Percentiles rank a stretch among this genome's conserved stretches.
Conservation (phyloP, 2,797 vertebrate genomes). For the Lutjanus argentimaculatus region DNA sequence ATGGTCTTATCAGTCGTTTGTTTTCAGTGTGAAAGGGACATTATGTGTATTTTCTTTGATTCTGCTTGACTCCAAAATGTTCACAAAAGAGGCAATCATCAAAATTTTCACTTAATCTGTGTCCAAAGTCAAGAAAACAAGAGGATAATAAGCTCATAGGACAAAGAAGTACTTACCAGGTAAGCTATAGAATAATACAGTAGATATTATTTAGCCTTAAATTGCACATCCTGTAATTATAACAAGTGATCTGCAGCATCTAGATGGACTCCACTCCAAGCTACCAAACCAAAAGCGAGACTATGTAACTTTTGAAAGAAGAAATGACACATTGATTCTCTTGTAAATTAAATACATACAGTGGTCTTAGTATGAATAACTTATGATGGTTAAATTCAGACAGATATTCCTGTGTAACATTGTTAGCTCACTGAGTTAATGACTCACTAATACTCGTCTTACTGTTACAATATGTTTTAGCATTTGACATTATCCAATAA, state of each 20-base stretch:
- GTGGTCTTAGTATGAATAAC: neutral
- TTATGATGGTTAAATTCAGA: neutral
- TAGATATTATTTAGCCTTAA: neutral
- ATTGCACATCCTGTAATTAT: neutral
- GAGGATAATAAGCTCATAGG: neutral
- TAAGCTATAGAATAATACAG: neutral
- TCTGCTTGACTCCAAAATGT: neutral
- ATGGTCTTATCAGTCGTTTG: conserved; percentile 12
- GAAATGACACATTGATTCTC: neutral
- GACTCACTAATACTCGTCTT: neutral
- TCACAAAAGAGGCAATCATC: neutral
- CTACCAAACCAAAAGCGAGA: neutral
- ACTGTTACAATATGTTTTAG: neutral
- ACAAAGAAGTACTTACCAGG: neutral
- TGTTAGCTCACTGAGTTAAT: neutral
- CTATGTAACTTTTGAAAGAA: neutral
- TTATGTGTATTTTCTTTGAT: neutral
- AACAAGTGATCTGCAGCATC: conserved; percentile 5
- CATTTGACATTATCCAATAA: neutral
- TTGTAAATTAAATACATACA: neutral
- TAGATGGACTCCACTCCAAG: neutral
- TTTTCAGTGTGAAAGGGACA: conserved; percentile 2
- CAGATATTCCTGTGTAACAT: neutral
- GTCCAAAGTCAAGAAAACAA: neutral
- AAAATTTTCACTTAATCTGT: neutral